Base-by-base conservation (phyloP, 2,888 invertebrate genomes). In the Temnothorax unifasciatus region DNA sequence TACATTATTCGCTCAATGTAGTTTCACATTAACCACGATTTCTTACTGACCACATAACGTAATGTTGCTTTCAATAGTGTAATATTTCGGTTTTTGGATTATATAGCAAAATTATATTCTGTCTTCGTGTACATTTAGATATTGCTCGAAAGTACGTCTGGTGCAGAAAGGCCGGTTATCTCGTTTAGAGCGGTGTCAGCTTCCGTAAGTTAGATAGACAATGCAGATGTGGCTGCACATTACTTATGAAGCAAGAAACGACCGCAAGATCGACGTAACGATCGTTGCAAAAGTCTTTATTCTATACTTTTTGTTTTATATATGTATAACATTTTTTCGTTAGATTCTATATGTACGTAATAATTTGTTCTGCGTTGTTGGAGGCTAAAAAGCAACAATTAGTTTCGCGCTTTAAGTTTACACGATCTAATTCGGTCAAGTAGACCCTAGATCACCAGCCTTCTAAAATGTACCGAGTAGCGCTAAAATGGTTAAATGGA, bases 131-230 rank as follows among this genome's bases (percentile, higher is more conserved):
- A 6, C 8, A n/a, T 41, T 76, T 38, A 52, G 13, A 21, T 54
- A 41, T 38, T 63, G 18, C 11, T 63, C 21, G 34, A 18, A 75
- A 63, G 47, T 18, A 34, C 18, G 4, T 64, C 21, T 29, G 25
- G 18, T 44, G 47, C 57, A 69, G 18, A 57, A 69, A 44, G 29
- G 38, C 57, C 5, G 57, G 44, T 54, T 79, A 79, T 79, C 54
- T 79, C 69, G 11, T 79, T 79, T 79, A 57, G 34, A 79, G 69
- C 79, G 59, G 79, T 57, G 57, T 79, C 79, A 69, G 79, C 44
- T 69, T 69, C 44, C 21, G 13, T 59, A 76, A 34, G 29, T 69
- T 52, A 69, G 69, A 79, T 69, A 69, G 57, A 57, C 57, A 69
- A 57, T 57, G 79, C 79, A 79, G 69, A 79, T 79, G 69, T 79